Conservation (phyloP, 2,797 vertebrate genomes). For the Danio choprae region DNA sequence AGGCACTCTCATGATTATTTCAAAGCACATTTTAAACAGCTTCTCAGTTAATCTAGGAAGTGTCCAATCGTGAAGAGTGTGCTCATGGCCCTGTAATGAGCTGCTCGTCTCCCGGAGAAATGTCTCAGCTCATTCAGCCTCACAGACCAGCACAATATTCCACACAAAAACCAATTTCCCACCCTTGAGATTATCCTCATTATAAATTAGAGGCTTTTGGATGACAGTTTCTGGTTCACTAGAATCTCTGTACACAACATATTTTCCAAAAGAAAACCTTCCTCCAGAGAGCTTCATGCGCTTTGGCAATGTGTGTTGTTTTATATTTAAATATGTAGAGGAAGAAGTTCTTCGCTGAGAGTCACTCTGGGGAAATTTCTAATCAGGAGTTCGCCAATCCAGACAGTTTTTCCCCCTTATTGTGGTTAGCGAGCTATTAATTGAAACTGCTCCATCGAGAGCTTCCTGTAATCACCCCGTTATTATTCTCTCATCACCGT, state of each 20-base stretch:
- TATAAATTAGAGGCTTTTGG: conserved; percentile 39
- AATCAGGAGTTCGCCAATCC: conserved; percentile 47
- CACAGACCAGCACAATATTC: conserved; percentile 30
- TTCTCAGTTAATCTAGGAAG: conserved; percentile 32
- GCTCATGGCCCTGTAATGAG: conserved; percentile 21
- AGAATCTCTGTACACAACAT: conserved; percentile 36
- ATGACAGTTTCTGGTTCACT: conserved; percentile 47
- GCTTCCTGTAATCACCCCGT: conserved; percentile 47
- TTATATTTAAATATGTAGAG: conserved; percentile 24
- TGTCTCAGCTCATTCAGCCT: conserved; percentile 15
- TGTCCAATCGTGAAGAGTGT: conserved; percentile 26
- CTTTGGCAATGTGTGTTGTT: conserved; percentile 27
- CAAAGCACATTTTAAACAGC: conserved; percentile 45
- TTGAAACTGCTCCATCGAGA: conserved; percentile 56
- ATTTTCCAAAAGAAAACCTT: conserved; percentile 32
- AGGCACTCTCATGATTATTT: conserved; percentile 38
- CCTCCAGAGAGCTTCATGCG: conserved; percentile 18
- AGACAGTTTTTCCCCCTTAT: conserved; percentile 40
- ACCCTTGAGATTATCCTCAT: conserved; percentile 45
- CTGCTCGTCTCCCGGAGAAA: conserved; percentile 17
- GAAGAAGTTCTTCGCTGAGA: conserved; percentile 27
- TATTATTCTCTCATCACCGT: conserved; percentile 53
- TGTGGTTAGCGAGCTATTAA: conserved; percentile 58
- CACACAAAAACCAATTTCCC: conserved; percentile 36
- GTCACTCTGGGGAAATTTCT: conserved; percentile 43